Conservation (phyloP, 2,797 vertebrate genomes). For the Galaxias olidus region DNA sequence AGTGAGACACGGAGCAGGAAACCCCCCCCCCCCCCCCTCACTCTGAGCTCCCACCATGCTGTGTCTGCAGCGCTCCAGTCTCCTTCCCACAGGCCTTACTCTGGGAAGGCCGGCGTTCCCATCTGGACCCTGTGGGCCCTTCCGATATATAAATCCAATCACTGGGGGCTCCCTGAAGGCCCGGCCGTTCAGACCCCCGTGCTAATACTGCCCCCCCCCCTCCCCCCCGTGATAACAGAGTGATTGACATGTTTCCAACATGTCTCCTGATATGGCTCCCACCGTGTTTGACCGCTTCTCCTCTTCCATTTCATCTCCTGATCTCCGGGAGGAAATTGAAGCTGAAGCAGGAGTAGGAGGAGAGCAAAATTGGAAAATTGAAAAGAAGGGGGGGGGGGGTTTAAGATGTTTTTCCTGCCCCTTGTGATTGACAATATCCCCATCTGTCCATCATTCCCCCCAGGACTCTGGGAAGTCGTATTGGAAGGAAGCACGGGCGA, state of each 20-base stretch:
- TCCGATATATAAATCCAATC: slow-evolving; percentile 65
- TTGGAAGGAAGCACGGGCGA: too few relatives aligned
- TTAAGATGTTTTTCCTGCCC: slow-evolving; percentile 5
- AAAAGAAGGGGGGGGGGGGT: not conserved
- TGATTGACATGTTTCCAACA: slow-evolving; percentile 69
- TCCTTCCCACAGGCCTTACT: slow-evolving; percentile 26
- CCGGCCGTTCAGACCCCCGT: too few relatives aligned
- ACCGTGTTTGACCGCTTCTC: slow-evolving; percentile 41
- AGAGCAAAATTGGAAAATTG: slow-evolving; percentile 29
- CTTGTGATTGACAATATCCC: slow-evolving; percentile 45
- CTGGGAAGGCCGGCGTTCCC: slow-evolving; percentile 30
- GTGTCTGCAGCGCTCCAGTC: not conserved
- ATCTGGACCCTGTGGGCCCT: slow-evolving; percentile 44
- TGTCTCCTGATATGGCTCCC: slow-evolving; percentile 57
- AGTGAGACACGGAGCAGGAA: too few relatives aligned
- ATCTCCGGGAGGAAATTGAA: slow-evolving; percentile 53
- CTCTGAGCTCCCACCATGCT: not conserved
- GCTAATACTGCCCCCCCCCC: slow-evolving; percentile 45
- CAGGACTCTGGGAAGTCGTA: not conserved
- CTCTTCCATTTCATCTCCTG: slow-evolving; percentile 42
- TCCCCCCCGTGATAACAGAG: slow-evolving; percentile 57
- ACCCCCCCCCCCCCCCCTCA: too few relatives aligned
- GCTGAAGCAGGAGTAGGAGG: slow-evolving; percentile 46
- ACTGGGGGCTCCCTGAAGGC: slow-evolving; percentile 21
- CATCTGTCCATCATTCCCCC: slow-evolving; percentile 27